These are phyloP conservation scores for Atethmia centrago DNA, from an alignment of 2,888 invertebrate genomes.

Conservation along the genomic window DNA sequence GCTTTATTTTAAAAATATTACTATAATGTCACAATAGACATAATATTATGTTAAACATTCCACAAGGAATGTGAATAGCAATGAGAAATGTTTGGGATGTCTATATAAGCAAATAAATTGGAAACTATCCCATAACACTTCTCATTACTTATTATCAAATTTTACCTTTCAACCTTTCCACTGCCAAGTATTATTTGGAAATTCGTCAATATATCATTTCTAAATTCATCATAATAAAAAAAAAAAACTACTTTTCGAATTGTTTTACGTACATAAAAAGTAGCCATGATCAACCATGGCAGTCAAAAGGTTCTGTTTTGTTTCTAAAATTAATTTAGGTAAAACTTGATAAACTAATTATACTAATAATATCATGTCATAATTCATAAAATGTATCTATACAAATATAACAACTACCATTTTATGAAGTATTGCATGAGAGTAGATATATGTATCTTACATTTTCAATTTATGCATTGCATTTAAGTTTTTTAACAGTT, in stretches of 20 bases:
- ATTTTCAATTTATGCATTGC: constrained; percentile 89
- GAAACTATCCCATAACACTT: constrained; percentile 68
- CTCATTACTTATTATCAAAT: constrained; percentile 76
- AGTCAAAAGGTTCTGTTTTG: constrained; percentile 14
- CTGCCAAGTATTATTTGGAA: constrained; percentile 21
- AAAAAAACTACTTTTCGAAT: background rate
- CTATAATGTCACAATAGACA: constrained; percentile 88
- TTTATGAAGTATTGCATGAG: constrained; percentile 79
- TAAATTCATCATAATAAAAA: background rate
- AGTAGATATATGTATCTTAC: constrained; percentile 89
- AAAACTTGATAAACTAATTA: constrained; percentile 77
- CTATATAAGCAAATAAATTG: constrained; percentile 61
- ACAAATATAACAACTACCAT: constrained; percentile 68
- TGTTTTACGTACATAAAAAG: background rate
- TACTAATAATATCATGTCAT: constrained; percentile 75
- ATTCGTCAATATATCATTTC: background rate
- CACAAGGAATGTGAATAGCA: constrained; percentile 80
- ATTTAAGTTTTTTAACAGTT: constrained; percentile 87
- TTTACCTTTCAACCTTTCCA: constrained; percentile 70
- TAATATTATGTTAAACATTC: constrained; percentile 82
- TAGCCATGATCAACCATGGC: background rate
- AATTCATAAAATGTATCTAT: constrained; percentile 72
- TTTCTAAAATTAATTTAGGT: constrained; percentile 62
- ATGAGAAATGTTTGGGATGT: constrained; percentile 72
- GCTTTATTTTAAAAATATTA: constrained; percentile 79